A percentile compares a stretch with the other conserved stretches of the same genome.
phyloP scores from a whole-genome alignment of 2,797 vertebrate species.

The Ataeniobius toweri region DNA sequence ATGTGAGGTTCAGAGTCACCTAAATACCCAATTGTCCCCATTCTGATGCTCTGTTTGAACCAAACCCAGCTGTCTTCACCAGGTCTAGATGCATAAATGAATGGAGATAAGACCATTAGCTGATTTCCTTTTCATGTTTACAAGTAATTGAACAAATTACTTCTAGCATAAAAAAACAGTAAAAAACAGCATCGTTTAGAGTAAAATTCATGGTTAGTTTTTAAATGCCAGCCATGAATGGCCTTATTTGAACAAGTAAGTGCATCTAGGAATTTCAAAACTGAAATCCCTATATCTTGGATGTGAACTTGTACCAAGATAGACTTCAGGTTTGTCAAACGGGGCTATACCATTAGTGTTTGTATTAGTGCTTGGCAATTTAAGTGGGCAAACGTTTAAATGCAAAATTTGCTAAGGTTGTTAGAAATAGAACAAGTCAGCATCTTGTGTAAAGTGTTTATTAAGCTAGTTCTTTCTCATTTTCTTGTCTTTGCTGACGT shows the following conservation, averaged over 20 bases:
- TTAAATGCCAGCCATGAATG: too few relatives aligned
- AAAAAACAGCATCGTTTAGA: too few relatives aligned
- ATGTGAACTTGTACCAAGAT: neutral
- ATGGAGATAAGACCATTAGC: neutral
- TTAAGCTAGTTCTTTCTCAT: conserved; percentile 9
- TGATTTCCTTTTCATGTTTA: too few relatives aligned
- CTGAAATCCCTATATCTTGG: neutral
- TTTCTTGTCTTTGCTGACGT: conserved; percentile 10
- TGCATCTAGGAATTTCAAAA: too few relatives aligned
- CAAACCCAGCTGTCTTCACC: neutral
- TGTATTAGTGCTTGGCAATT: neutral
- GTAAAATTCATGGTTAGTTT: too few relatives aligned
- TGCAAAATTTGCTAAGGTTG: neutral
- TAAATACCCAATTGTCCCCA: too few relatives aligned
- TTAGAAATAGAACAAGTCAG: neutral
- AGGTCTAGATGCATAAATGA: neutral
- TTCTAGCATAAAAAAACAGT: neutral
- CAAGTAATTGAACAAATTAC: too few relatives aligned
- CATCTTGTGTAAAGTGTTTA: conserved; percentile 13
- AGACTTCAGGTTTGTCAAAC: neutral
- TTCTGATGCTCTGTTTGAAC: neutral
- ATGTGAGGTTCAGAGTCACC: neutral
- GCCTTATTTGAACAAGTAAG: neutral
- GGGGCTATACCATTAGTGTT: too few relatives aligned
- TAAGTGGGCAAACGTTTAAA: neutral